A percentile compares a stretch with the other conserved stretches of the same genome.
Conservation (phyloP, 1,140 invertebrate species). For the Gyrodactylus bullatarudis region DNA sequence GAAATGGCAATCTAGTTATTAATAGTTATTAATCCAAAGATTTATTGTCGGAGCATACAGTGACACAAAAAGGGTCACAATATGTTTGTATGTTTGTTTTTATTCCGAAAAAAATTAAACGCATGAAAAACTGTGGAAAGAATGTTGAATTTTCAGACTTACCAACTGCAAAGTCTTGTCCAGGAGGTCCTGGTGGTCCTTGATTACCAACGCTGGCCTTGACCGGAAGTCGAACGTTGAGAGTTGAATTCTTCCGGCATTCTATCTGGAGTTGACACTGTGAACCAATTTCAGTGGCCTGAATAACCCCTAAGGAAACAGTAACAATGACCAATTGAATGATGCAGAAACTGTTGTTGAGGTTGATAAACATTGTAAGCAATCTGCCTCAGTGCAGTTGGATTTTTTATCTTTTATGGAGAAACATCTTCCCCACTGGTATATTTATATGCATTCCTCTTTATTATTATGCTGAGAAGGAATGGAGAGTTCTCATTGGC, state of each 20-base stretch:
- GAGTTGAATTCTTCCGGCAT: not conserved
- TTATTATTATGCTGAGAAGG: no score
- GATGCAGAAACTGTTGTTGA: not conserved
- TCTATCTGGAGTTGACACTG: not conserved
- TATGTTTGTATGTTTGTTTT: no score
- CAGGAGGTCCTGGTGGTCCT: not conserved
- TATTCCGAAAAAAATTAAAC: no score
- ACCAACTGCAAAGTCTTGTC: not conserved
- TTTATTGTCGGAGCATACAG: no score
- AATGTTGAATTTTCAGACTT: no score
- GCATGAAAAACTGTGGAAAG: no score
- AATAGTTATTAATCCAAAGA: no score
- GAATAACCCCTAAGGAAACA: no score
- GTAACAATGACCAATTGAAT: not conserved
- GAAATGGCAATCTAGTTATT: no score
- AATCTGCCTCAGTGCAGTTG: not conserved
- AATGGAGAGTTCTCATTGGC: no score
- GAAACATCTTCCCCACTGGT: not conserved
- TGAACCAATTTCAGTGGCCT: not conserved
- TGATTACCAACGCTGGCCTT: not conserved
- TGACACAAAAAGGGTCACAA: no score
- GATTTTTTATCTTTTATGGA: not conserved
- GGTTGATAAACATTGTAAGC: not conserved
- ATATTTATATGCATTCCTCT: not conserved
- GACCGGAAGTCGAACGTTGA: not conserved